These are phyloP conservation scores for Apaloderma vittatum DNA, from an alignment of 2,113 vertebrate genomes.

Conservation along the genomic window DNA sequence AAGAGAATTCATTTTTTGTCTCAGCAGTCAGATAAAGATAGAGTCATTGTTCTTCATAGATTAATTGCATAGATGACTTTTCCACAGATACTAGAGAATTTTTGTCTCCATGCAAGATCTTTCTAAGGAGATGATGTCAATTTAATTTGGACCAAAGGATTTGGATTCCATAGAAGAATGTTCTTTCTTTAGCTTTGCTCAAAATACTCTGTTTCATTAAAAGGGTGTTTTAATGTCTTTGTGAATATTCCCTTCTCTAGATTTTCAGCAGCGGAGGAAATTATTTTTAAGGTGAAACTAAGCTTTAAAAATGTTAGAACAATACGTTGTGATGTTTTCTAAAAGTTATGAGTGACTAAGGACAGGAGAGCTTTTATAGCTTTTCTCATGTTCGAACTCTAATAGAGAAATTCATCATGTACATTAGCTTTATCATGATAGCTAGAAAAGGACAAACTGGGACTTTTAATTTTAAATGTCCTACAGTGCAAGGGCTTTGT, in stretches of 20 bases:
- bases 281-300: not conserved
- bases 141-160: not conserved
- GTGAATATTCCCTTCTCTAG: not conserved
- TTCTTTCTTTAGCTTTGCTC: not conserved
- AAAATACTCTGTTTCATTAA: not conserved
- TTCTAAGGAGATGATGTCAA: not conserved
- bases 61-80: conserved; percentile 47
- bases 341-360: not conserved
- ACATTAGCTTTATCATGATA: not conserved
- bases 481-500: not conserved
- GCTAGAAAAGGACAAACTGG: not conserved
- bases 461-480: not conserved
- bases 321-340: not conserved
- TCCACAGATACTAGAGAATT: not conserved
- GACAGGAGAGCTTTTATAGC: not conserved
- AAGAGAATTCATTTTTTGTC: conserved; percentile 23
- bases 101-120: not conserved
- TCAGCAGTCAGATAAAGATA: conserved; percentile 21
- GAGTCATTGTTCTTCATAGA: conserved; percentile 29
- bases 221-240: not conserved
- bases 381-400: not conserved
- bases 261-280: not conserved
- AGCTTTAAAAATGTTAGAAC: not conserved
- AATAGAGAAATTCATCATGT: not conserved
- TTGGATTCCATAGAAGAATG: not conserved